phyloP scores from a whole-genome alignment of 2,797 vertebrate genomes.

The Gila robusta region DNA sequence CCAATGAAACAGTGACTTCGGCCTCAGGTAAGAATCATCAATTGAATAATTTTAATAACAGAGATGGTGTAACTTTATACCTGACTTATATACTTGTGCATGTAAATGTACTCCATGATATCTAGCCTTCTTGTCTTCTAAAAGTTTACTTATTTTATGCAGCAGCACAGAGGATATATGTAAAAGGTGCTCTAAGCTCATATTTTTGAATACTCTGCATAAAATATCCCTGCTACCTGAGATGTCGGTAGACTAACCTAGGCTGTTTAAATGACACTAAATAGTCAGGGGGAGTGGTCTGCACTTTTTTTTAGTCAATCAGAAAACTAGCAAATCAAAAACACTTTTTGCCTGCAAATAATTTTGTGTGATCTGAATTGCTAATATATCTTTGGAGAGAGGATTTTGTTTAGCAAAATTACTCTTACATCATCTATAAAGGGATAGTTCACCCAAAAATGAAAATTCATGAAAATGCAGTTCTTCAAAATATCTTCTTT shows the following conservation, averaged over 20 bases:
- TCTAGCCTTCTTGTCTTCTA: background rate
- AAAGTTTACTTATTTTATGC: background rate
- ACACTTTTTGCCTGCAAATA: background rate
- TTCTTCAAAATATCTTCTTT: slow-evolving; percentile 12
- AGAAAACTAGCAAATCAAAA: background rate
- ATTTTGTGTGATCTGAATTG: background rate
- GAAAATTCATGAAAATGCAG: background rate
- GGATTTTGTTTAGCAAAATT: background rate
- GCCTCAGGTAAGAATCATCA: slow-evolving; percentile 84
- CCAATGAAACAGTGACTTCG: slow-evolving; percentile 86
- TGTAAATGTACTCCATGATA: background rate
- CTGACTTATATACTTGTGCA: no score
- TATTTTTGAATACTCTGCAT: no score
- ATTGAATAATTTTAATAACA: background rate
- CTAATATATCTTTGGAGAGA: background rate
- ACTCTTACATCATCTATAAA: background rate
- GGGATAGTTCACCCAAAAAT: background rate
- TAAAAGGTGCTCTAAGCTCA: background rate
- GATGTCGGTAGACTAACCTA: no score
- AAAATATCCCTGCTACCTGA: no score
- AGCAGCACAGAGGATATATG: background rate
- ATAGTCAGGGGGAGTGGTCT: no score
- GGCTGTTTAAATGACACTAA: no score
- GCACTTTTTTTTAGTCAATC: background rate
- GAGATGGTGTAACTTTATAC: background rate